Evolutionary conservation across 2,113 vertebrate genomes (phyloP).

Genomic region (Corythornis vintsioides): DNA sequence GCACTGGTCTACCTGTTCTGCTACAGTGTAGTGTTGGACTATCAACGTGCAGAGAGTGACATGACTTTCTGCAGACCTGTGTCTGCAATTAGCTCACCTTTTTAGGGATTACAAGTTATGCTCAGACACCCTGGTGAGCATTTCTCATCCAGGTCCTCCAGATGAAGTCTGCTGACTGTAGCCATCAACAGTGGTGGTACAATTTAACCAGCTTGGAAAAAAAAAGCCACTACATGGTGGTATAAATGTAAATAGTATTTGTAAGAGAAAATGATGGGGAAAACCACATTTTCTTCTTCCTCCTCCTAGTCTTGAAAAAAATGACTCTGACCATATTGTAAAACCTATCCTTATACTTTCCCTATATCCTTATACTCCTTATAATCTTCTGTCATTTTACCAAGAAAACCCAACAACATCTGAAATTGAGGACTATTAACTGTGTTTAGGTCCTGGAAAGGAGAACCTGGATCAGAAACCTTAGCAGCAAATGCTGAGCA

Average conservation of each 20-base stretch:
- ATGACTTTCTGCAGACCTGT: not conserved
- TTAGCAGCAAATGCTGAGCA: slow-evolving; percentile 31
- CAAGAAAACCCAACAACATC: not conserved
- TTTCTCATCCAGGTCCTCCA: not conserved
- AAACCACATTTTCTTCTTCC: not conserved
- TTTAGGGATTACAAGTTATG: not conserved
- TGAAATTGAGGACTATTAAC: not conserved
- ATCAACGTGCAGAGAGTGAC: rapidly evolving
- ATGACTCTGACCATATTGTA: not conserved
- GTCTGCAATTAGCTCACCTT: not conserved
- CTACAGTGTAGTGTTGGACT: not conserved
- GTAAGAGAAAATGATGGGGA: not conserved
- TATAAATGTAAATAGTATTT: not conserved
- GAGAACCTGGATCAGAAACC: slow-evolving; percentile 2
- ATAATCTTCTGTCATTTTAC: not conserved
- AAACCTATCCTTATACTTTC: not conserved
- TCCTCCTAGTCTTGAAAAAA: not conserved
- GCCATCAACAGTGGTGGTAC: not conserved
- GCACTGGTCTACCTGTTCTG: not conserved
- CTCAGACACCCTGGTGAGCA: not conserved
- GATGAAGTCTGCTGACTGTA: not conserved
- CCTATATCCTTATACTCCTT: too few species aligned
- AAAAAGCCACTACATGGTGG: rapidly evolving
- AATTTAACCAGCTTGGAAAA: not conserved
- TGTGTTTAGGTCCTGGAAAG: not conserved